phyloP scores from a whole-genome alignment of 2,888 invertebrate genomes.

The Brachyopa scutellaris region DNA sequence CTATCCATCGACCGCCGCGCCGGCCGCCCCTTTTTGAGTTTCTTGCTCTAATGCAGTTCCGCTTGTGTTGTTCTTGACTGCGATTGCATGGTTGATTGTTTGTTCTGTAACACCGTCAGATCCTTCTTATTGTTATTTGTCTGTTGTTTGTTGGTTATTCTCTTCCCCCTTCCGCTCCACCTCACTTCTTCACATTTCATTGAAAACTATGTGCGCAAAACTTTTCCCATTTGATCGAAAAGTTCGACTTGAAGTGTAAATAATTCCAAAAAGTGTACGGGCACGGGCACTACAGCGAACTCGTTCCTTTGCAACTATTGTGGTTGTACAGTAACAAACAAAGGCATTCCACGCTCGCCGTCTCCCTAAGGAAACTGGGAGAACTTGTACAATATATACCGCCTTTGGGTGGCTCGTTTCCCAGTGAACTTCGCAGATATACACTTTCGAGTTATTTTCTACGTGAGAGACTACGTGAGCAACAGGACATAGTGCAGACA shows the following conservation, averaged over 20 bases:
- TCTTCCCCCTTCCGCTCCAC: neutral
- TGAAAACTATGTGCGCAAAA: slow-evolving; percentile 45
- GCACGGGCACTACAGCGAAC: neutral
- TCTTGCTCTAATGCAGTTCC: slow-evolving; percentile 41
- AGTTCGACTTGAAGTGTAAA: slow-evolving; percentile 69
- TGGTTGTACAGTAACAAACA: slow-evolving; percentile 45
- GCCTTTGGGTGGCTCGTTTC: slow-evolving; percentile 33
- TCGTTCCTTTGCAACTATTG: neutral
- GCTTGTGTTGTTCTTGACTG: slow-evolving; percentile 58
- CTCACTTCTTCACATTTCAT: slow-evolving; percentile 3
- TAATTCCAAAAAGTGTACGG: slow-evolving; percentile 46
- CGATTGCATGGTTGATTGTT: slow-evolving; percentile 65
- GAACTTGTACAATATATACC: slow-evolving; percentile 45
- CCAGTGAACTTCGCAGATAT: slow-evolving; percentile 37
- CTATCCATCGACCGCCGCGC: no score
- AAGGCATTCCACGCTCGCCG: neutral
- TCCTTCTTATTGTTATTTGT: slow-evolving; percentile 49
- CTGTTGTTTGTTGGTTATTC: slow-evolving; percentile 40
- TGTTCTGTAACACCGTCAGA: slow-evolving; percentile 55
- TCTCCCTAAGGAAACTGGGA: neutral
- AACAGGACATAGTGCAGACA: slow-evolving; percentile 49
- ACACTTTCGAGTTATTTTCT: slow-evolving; percentile 56
- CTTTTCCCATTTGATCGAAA: slow-evolving; percentile 71
- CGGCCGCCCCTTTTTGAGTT: slow-evolving; percentile 2
- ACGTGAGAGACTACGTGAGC: slow-evolving; percentile 59